Base-by-base conservation (phyloP, 2,888 invertebrate genomes). In the Orthonevra nobilis region DNA sequence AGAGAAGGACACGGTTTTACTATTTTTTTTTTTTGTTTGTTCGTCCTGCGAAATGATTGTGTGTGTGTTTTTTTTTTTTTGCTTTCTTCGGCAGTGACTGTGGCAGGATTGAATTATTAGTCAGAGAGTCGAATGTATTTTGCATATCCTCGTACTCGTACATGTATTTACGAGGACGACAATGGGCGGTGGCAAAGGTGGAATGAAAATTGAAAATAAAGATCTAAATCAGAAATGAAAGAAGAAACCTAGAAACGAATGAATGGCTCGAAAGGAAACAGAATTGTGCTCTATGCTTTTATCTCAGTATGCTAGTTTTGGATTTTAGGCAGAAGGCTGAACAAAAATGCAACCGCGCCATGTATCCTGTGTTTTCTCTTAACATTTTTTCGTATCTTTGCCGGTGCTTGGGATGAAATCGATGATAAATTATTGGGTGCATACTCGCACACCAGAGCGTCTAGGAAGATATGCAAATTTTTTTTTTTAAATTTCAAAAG, bases 111-210 rank as follows among this genome's bases (percentile, higher is more conserved):
- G 66, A 79, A 68, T 68, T 79, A 73, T 79, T 79, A 58, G 73
- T 66, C 56, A 28, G 42, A 44, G 58, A 50, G 34, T 56, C n/a
- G n/a, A n/a, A n/a, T 28, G 64, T 79, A 56, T 73, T 79, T 79
- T 79, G 79, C 79, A 73, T n/a, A n/a, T n/a, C n/a, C n/a, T n/a
- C n/a, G n/a, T n/a, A n/a, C n/a, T n/a, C n/a, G n/a, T n/a, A n/a
- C n/a, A n/a, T n/a, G n/a, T n/a, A n/a, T n/a, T n/a, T 79, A 79
- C 79, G 73, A 79, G 3, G 5, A 23, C 5, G 23, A n/a, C 79
- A 79, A 73, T 79, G 73, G 79, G 46, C 63, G 79, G n/a, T n/a
- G 79, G 73, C 61, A 73, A 66, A 79, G 79, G 79, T 79, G 73
- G 73, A 72, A 73, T 66, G 79, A 63, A 79, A 79, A 79, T 79